Evolutionary conservation across 2,888 invertebrate genomes (phyloP).

Genomic region (Fragum sueziense): DNA sequence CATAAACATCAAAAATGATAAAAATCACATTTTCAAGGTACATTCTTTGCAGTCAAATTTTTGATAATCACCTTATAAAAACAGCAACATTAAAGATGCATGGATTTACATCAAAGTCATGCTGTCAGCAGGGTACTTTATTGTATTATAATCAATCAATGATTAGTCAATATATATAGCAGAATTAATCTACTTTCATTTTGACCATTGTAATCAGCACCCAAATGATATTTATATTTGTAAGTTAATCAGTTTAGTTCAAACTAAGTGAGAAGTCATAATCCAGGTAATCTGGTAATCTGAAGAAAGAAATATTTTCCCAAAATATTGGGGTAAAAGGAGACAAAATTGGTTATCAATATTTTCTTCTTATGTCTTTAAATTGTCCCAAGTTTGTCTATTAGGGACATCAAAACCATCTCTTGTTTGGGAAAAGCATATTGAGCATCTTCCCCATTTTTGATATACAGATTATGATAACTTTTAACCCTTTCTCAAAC

Average conservation of each 20-base stretch:
- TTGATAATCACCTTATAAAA: neutral
- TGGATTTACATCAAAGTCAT: constrained; percentile 27
- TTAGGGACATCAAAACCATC: no score
- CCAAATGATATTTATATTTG: neutral
- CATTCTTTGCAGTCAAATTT: neutral
- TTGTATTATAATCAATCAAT: constrained; percentile 2
- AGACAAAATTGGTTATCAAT: neutral
- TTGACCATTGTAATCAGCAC: constrained; percentile 23
- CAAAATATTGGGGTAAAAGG: neutral
- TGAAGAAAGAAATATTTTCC: neutral
- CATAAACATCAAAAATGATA: neutral
- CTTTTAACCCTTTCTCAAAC: no score
- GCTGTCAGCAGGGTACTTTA: constrained; percentile 46
- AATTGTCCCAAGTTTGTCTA: no score
- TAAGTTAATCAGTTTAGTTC: constrained; percentile 5
- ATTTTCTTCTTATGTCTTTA: neutral
- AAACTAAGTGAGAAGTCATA: constrained; percentile 23
- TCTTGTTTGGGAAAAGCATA: no score
- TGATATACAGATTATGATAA: no score
- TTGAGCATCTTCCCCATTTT: no score
- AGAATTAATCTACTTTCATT: constrained; percentile 43
- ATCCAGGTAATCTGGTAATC: constrained; percentile 29
- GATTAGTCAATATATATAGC: constrained; percentile 25
- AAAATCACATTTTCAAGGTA: neutral
- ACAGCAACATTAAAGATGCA: constrained; percentile 3